A percentile compares a stretch with the other conserved stretches of the same genome.
These are phyloP conservation scores for Aleiodes alternator DNA, from an alignment of 2,888 invertebrate species.

Conservation along the genomic window DNA sequence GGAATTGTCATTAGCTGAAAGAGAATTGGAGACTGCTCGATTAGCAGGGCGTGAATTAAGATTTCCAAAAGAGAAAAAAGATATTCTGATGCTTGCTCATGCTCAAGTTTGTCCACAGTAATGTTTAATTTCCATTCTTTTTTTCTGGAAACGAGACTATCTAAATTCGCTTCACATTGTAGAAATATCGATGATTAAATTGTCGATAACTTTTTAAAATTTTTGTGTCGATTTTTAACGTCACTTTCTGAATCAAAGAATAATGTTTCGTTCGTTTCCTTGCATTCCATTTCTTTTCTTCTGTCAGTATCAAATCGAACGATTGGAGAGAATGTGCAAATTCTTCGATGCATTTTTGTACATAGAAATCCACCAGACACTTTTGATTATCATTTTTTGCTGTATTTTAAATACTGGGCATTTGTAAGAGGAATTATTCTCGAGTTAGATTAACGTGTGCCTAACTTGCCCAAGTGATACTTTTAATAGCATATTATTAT, in stretches of 20 bases:
- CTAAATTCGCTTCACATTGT: neutral
- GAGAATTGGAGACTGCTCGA: conserved; percentile 90
- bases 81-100: conserved; percentile 92
- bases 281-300: too few relatives aligned
- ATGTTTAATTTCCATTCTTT: conserved; percentile 39
- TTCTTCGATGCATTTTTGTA: neutral
- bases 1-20: conserved; percentile 89
- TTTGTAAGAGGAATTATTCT: neutral
- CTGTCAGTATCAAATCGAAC: too few relatives aligned
- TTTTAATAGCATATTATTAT: conserved; percentile 9
- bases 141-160: neutral
- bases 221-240: neutral
- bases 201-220: too few relatives aligned
- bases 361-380: conserved; percentile 3
- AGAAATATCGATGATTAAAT: neutral
- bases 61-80: conserved; percentile 96
- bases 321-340: neutral
- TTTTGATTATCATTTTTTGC: neutral
- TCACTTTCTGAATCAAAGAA: too few relatives aligned
- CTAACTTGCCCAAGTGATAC: conserved; percentile 34
- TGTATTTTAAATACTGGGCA: conserved; percentile 19
- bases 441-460: neutral
- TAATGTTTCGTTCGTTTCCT: too few relatives aligned
- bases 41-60: conserved; percentile 92
- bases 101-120: conserved; percentile 82